These are phyloP conservation scores for Clostera curtula DNA, from an alignment of 2,888 invertebrate genomes.

Conservation along the genomic window DNA sequence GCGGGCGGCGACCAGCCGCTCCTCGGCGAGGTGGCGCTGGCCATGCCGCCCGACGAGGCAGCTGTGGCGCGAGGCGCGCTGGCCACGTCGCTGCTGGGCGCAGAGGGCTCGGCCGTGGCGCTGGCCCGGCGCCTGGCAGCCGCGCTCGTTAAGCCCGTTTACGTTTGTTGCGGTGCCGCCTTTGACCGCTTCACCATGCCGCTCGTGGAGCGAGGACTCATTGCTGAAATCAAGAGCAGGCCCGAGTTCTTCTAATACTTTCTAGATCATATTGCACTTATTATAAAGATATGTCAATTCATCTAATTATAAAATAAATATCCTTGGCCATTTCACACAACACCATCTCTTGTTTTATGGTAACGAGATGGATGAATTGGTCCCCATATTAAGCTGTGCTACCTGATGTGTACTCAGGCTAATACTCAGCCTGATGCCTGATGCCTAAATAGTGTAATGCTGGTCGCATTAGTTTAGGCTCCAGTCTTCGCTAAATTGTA, in stretches of 20 bases:
- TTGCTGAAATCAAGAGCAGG: slow-evolving; percentile 37
- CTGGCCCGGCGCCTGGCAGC: slow-evolving; percentile 38
- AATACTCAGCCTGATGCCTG: no score
- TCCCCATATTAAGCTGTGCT: no score
- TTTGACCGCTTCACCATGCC: slow-evolving; percentile 42
- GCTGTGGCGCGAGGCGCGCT: slow-evolving; percentile 17
- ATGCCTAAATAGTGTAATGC: no score
- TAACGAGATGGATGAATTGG: no score
- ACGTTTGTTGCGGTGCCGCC: slow-evolving; percentile 29
- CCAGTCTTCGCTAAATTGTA: no score
- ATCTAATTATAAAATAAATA: no score
- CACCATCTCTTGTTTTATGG: no score
- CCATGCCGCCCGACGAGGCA: slow-evolving; percentile 21
- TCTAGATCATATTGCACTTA: no score
- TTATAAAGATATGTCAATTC: no score
- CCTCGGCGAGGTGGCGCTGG: slow-evolving; percentile 35
- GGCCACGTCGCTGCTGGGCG: slow-evolving; percentile 26
- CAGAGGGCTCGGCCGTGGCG: slow-evolving; percentile 20
- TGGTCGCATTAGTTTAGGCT: no score
- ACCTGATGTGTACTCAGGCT: no score
- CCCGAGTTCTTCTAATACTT: slow-evolving; percentile 27
- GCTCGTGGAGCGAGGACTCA: slow-evolving; percentile 30
- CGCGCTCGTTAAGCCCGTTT: slow-evolving; percentile 32
- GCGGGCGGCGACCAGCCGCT: slow-evolving; percentile 16
- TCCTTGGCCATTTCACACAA: no score